Evolutionary conservation across 2,797 vertebrate species (phyloP).

Genomic region (Odontamblyopus rebecca): DNA sequence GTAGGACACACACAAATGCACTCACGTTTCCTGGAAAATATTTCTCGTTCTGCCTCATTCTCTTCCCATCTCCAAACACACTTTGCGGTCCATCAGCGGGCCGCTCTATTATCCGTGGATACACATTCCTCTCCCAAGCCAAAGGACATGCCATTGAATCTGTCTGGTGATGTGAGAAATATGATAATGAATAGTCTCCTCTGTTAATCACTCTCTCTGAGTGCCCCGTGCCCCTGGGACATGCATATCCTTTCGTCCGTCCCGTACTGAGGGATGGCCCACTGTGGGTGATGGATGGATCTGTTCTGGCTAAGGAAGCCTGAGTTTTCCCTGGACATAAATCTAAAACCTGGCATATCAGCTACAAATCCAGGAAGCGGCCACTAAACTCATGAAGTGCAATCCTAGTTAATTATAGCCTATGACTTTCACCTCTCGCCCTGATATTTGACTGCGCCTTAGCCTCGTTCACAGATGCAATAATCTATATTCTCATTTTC

Average conservation of each 20-base stretch:
- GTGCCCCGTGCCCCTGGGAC: conserved; percentile 53
- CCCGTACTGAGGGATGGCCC: conserved; percentile 44
- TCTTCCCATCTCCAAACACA: conserved; percentile 10
- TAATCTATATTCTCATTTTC: conserved; percentile 43
- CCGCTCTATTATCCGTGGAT: conserved; percentile 55
- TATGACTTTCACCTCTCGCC: conserved; percentile 49
- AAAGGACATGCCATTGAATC: conserved; percentile 70
- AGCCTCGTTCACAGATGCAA: conserved; percentile 35
- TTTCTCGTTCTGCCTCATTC: not conserved
- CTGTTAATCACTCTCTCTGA: conserved; percentile 70
- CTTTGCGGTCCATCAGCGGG: conserved; percentile 22
- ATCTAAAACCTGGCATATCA: conserved; percentile 59
- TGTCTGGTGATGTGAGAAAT: conserved; percentile 78
- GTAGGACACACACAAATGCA: conserved; percentile 67
- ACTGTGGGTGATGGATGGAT: conserved; percentile 66
- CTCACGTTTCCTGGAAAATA: conserved; percentile 36
- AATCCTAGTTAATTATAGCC: conserved; percentile 63
- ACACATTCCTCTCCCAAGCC: conserved; percentile 64
- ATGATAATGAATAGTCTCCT: conserved; percentile 75
- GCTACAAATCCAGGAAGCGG: conserved; percentile 61
- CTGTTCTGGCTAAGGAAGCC: conserved; percentile 50
- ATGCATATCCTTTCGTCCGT: conserved; percentile 44
- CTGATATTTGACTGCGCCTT: conserved; percentile 14
- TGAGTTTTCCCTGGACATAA: conserved; percentile 52
- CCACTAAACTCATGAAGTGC: conserved; percentile 53